A percentile compares a stretch with the other conserved stretches of the same genome.
Conservation (phyloP, 1,140 invertebrate species). For the Eueides isabella region DNA sequence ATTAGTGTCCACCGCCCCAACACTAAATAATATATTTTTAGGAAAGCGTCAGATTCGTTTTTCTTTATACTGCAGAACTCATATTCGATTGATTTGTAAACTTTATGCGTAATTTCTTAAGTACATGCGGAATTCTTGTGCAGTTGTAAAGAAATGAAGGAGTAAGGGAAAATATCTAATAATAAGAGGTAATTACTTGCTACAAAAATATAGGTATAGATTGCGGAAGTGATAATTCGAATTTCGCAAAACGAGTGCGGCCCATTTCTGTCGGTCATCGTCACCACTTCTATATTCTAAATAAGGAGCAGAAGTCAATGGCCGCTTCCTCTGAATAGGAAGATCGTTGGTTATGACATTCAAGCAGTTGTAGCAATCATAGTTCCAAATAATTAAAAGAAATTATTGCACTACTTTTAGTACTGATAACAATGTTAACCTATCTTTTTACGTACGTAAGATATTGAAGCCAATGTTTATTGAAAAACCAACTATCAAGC, state of each 20-base stretch:
- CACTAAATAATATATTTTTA: not conserved
- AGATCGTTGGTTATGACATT: constrained; percentile 58
- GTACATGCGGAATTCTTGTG: not conserved
- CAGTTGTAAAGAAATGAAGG: not conserved
- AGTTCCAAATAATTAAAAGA: not conserved
- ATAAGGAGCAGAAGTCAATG: constrained; percentile 81
- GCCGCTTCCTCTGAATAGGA: constrained; percentile 62
- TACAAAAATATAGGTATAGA: constrained; percentile 45
- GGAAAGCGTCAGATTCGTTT: not conserved
- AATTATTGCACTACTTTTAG: not conserved
- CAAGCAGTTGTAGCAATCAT: constrained; percentile 26
- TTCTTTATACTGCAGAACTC: not conserved
- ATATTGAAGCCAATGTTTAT: not conserved
- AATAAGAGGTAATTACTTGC: not conserved
- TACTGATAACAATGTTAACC: not conserved
- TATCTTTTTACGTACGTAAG: not conserved
- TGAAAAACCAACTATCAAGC: not conserved
- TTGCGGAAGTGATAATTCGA: constrained; percentile 71
- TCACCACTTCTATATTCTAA: constrained; percentile 79
- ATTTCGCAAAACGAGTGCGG: constrained; percentile 63
- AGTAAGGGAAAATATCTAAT: not conserved
- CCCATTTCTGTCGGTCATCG: constrained; percentile 67
- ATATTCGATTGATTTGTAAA: not conserved
- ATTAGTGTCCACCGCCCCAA: not conserved
- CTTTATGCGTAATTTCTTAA: not conserved